Percentiles rank a stretch among this genome's conserved stretches.
phyloP scores from a whole-genome alignment of 2,888 invertebrate species.

The Drosophila kambysellisi region DNA sequence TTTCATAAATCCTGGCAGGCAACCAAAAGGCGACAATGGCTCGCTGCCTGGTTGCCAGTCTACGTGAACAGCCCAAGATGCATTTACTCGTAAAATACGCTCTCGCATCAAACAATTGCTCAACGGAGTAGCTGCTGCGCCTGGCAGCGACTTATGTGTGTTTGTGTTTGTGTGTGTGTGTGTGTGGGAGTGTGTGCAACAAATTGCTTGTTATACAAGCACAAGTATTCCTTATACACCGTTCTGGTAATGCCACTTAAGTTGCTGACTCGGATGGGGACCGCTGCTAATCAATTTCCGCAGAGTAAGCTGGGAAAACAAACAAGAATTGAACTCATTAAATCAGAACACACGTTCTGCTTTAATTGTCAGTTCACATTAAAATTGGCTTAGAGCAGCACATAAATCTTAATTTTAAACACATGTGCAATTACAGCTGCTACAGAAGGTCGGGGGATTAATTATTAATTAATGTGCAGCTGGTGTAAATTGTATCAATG shows the following conservation, averaged over 20 bases:
- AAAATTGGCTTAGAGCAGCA: not conserved
- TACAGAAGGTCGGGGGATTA: not conserved
- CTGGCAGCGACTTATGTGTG: slow-evolving; percentile 3
- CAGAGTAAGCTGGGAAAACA: slow-evolving; percentile 8
- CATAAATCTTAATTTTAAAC: slow-evolving; percentile 1
- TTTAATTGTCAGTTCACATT: slow-evolving; percentile 18
- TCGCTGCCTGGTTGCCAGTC: not conserved
- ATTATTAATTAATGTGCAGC: slow-evolving; percentile 19
- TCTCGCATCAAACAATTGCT: slow-evolving; percentile 50
- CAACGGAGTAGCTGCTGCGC: not conserved
- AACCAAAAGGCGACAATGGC: slow-evolving; percentile 28
- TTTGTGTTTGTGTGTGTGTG: not conserved
- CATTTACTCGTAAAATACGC: slow-evolving; percentile 48
- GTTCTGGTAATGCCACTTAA: slow-evolving; percentile 7
- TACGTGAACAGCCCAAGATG: slow-evolving; percentile 31
- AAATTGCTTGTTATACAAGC: not conserved
- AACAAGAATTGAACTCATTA: slow-evolving; percentile 8
- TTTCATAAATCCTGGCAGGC: slow-evolving; percentile 67
- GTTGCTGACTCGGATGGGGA: slow-evolving; percentile 2
- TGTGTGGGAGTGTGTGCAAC: not conserved
- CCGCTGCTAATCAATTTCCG: slow-evolving; percentile 25
- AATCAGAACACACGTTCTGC: not conserved
- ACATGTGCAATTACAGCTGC: not conserved
- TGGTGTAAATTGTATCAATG: slow-evolving; percentile 1
- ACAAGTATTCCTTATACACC: not conserved